Conservation (phyloP, 1,140 invertebrate genomes). For the Drosophila ficusphila region DNA sequence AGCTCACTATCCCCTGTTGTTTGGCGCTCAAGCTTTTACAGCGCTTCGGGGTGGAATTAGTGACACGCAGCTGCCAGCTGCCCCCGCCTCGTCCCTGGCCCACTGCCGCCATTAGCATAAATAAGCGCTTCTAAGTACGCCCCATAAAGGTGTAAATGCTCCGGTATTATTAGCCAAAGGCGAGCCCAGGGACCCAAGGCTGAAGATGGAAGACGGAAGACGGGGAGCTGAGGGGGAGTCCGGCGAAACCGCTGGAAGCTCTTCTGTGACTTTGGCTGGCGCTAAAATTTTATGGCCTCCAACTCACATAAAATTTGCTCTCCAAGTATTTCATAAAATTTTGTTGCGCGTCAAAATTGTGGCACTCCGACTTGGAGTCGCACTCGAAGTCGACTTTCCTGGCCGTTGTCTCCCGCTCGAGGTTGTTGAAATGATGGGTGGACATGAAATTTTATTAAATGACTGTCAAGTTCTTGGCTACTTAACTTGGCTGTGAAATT, state of each 20-base stretch:
- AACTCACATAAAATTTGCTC: slow-evolving; percentile 77
- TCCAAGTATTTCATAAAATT: slow-evolving; percentile 81
- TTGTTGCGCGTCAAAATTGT: slow-evolving; percentile 70
- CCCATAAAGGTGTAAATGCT: slow-evolving; percentile 82
- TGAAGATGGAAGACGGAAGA: no score
- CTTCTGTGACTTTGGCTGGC: slow-evolving; percentile 66
- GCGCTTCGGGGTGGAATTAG: slow-evolving; percentile 82
- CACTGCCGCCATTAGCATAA: slow-evolving; percentile 75
- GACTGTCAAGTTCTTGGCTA: slow-evolving; percentile 62
- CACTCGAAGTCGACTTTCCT: slow-evolving; percentile 21
- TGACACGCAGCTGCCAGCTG: slow-evolving; percentile 43
- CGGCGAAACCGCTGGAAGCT: slow-evolving; percentile 59
- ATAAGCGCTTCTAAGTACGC: slow-evolving; percentile 79
- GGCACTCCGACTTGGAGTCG: slow-evolving; percentile 37
- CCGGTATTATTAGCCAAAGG: slow-evolving; percentile 73
- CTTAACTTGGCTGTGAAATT: slow-evolving; percentile 55
- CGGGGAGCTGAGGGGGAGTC: slow-evolving; percentile 10
- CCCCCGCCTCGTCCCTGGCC: slow-evolving; percentile 24
- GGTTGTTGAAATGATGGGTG: slow-evolving; percentile 16
- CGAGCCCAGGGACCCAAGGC: slow-evolving; percentile 31
- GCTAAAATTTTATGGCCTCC: slow-evolving; percentile 75
- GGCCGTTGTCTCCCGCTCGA: slow-evolving; percentile 13
- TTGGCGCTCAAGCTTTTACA: slow-evolving; percentile 70
- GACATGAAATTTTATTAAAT: slow-evolving; percentile 79
- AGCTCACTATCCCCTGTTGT: slow-evolving; percentile 53